A percentile compares a stretch with the other conserved stretches of the same genome.
These are phyloP conservation scores for Periophthalmus modestus DNA, from an alignment of 2,113 vertebrate genomes.

Conservation along the genomic window DNA sequence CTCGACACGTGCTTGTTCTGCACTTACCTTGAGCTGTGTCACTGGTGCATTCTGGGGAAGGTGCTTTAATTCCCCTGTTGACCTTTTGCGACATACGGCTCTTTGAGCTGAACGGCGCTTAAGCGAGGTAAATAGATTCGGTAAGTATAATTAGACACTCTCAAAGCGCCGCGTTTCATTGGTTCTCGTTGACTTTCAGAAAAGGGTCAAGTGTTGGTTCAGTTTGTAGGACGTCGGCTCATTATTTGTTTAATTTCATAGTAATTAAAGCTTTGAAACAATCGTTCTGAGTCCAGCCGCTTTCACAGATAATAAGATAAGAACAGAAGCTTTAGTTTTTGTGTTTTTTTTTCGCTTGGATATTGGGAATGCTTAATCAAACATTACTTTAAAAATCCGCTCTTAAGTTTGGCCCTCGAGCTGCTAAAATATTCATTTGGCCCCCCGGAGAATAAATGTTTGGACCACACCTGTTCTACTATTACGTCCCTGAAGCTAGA, in stretches of 20 bases:
- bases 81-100: not conserved
- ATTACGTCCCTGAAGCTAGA: too few species aligned
- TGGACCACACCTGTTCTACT: too few species aligned
- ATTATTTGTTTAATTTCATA: not conserved
- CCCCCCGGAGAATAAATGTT: too few species aligned
- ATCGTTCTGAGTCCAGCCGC: not conserved
- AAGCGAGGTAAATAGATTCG: not conserved
- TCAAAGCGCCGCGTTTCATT: not conserved
- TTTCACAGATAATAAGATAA: not conserved
- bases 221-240: too few species aligned
- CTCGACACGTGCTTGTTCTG: not conserved
- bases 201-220: not conserved
- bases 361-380: too few species aligned
- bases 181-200: not conserved
- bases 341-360: too few species aligned
- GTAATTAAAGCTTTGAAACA: not conserved
- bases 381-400: too few species aligned
- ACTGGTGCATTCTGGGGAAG: not conserved
- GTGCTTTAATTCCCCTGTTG: not conserved
- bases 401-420: too few species aligned
- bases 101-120: not conserved
- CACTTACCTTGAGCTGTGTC: slow-evolving; percentile 5
- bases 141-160: not conserved
- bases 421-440: too few species aligned
- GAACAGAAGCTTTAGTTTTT: not conserved